phyloP scores from a whole-genome alignment of 2,113 vertebrate species.

The Caranx ignobilis region DNA sequence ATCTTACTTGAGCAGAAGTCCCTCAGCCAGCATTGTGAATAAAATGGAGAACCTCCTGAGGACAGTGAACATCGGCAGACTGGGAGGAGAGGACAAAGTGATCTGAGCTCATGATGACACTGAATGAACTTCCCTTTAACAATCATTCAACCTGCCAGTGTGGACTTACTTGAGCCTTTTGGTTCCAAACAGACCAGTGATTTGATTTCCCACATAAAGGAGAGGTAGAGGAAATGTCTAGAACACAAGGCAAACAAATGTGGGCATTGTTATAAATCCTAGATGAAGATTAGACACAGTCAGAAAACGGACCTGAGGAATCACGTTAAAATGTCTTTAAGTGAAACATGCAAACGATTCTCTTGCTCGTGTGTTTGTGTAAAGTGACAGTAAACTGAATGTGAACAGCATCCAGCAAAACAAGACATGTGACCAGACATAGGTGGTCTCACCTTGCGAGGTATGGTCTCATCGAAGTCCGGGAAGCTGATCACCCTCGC shows the following conservation, averaged over 20 bases:
- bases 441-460: constrained; percentile 86
- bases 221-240: constrained; percentile 98
- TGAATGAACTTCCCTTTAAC: not conserved
- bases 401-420: too few relatives aligned
- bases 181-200: constrained; percentile 96
- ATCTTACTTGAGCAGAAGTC: constrained; percentile 93
- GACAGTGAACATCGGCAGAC: constrained; percentile 98
- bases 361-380: too few relatives aligned
- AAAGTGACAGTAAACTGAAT: too few relatives aligned
- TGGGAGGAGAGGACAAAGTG: constrained; percentile 67
- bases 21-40: constrained; percentile 98
- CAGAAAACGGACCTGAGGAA: too few relatives aligned
- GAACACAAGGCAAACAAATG: constrained; percentile 29
- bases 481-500: constrained; percentile 94
- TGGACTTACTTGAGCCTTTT: constrained; percentile 93
- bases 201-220: constrained; percentile 97
- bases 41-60: constrained; percentile 96
- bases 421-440: not conserved
- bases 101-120: constrained; percentile 9
- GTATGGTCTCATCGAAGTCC: constrained; percentile 89
- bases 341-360: too few relatives aligned
- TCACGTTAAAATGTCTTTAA: too few relatives aligned
- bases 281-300: too few relatives aligned
- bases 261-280: not conserved
- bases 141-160: constrained; percentile 82